Evolutionary conservation across 2,888 invertebrate species (phyloP).

Genomic region (Hydrotaea cyrtoneurina): DNA sequence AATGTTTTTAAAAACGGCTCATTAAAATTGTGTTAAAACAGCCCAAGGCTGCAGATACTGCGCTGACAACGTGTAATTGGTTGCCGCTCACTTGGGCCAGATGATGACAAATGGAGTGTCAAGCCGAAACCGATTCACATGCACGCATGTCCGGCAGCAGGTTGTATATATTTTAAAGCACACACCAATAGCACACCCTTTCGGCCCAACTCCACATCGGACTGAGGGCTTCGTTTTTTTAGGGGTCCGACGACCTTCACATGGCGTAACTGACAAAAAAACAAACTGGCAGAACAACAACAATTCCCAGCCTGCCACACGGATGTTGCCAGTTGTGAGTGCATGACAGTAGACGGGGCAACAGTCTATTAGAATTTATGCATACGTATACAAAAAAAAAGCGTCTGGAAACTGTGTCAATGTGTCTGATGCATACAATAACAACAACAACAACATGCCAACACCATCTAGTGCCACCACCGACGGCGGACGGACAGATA

Average conservation of each 20-base stretch:
- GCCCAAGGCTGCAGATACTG: not conserved
- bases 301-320: slow-evolving; percentile 20
- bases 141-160: not conserved
- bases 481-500: slow-evolving; percentile 18
- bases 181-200: not conserved
- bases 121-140: not conserved
- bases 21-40: too few species aligned
- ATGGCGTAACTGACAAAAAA: not conserved
- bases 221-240: not conserved
- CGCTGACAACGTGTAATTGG: not conserved
- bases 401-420: slow-evolving; percentile 63
- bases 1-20: not conserved
- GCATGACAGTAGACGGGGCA: slow-evolving; percentile 50
- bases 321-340: slow-evolving; percentile 4
- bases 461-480: not conserved
- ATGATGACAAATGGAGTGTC: not conserved
- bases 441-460: slow-evolving; percentile 25
- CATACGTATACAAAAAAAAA: slow-evolving; percentile 7
- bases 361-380: slow-evolving; percentile 57
- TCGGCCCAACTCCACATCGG: not conserved
- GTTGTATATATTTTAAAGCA: not conserved
- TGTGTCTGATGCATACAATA: slow-evolving; percentile 52
- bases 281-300: not conserved
- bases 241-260: slow-evolving; percentile 47
- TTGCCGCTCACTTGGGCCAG: too few species aligned